phyloP scores from a whole-genome alignment of 2,113 vertebrate genomes.

The Nyctereutes procyonoides region DNA sequence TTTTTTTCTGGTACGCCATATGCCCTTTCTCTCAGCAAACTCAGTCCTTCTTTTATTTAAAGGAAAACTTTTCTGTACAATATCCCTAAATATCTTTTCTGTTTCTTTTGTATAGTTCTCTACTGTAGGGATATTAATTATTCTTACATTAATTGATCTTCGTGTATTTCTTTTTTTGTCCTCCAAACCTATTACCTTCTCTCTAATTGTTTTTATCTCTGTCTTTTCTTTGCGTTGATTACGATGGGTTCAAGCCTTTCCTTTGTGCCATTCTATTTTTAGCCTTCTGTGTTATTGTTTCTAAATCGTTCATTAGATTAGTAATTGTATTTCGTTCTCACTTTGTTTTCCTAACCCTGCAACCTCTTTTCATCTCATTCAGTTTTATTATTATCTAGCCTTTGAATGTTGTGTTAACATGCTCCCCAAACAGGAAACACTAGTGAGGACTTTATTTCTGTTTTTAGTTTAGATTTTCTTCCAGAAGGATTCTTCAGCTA shows the following conservation, averaged over 20 bases:
- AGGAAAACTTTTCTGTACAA: not conserved
- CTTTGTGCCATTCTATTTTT: not conserved
- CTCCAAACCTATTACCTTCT: not conserved
- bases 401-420: fast-evolving
- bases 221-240: too few relatives aligned
- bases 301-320: not conserved
- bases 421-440: not conserved
- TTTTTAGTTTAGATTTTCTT: not conserved
- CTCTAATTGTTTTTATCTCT: not conserved
- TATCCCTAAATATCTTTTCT: not conserved
- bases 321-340: not conserved
- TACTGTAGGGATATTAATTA: not conserved
- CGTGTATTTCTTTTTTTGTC: not conserved
- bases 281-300: not conserved
- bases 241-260: not conserved
- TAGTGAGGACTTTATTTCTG: not conserved
- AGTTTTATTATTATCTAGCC: not conserved
- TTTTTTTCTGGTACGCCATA: not conserved
- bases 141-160: not conserved
- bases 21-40: not conserved
- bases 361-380: not conserved
- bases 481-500: not conserved
- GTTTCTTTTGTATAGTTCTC: not conserved
- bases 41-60: not conserved
- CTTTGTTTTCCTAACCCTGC: slow-evolving; percentile 5